A percentile compares a stretch with the other conserved stretches of the same genome.
Evolutionary conservation across 2,113 vertebrate genomes (phyloP).

Genomic region (Pollimyrus isidori): DNA sequence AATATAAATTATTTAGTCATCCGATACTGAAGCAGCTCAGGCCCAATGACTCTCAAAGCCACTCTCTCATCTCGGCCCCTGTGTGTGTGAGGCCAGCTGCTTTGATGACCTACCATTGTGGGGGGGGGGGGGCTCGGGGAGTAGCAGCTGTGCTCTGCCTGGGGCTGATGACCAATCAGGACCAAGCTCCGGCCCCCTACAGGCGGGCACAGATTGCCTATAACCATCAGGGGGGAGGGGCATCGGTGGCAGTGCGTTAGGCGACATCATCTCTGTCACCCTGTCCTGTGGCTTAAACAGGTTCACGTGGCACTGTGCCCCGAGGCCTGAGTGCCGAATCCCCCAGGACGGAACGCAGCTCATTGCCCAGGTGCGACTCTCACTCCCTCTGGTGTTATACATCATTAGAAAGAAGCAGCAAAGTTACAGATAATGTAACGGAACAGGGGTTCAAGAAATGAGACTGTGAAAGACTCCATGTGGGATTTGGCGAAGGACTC

Average conservation of each 20-base stretch:
- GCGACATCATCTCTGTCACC: not conserved
- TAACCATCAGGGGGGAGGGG: not conserved
- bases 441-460: not conserved
- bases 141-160: not conserved
- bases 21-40: not conserved
- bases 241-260: not conserved
- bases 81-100: not conserved
- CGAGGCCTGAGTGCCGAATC: not conserved
- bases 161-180: conserved; percentile 2
- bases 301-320: not conserved
- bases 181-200: not conserved
- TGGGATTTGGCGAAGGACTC: not conserved
- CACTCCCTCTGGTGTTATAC: not conserved
- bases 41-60: not conserved
- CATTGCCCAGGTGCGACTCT: not conserved
- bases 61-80: not conserved
- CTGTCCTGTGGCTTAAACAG: not conserved
- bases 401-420: not conserved
- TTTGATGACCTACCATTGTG: not conserved
- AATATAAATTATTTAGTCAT: not conserved
- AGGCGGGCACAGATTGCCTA: not conserved
- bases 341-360: not conserved
- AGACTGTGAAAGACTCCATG: not conserved
- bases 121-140: not conserved
- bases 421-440: not conserved